Evolutionary conservation across 2,113 vertebrate genomes (phyloP), one percentile per base, ranked within the genome.

Genomic region (Vulpes lagopus): DNA sequence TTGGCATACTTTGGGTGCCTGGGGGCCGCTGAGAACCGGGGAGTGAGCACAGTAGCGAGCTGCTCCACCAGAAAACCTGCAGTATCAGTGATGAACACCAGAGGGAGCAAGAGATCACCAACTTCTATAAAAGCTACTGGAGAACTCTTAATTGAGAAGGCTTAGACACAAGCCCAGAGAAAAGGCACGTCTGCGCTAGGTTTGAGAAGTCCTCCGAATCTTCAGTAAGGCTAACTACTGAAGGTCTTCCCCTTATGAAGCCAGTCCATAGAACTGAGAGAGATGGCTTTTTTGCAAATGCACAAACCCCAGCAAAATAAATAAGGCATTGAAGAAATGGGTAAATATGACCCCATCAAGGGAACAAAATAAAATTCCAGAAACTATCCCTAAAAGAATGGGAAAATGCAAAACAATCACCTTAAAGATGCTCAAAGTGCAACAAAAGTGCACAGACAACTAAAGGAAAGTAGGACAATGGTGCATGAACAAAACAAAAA

Each of bases 401-500:
- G 35, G 78, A 89, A 4, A 95, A 69, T 38, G 80, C 25, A 83
- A 88, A 78, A 89, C 7, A 95, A 60, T 43, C 20, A 15, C 25
- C 57, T 91, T 64, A 89, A 87, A 94, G 38, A 79, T 90, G 27
- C 2, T 88, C 67, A 57, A 0, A 19, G 10, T 3, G n/a, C 59
- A 69, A 78, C 3, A 49, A 87, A 11, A 94, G 38, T 65, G 76
- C 53, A 62, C 32, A 81, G 64, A 76, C 19, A 94, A 87, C 60
- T 95, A 49, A 96, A 96, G 67, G 62, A 88, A 82, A 81, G 83
- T 84, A 69, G 38, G 59, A 59, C 87, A 91, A 88, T 55, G 15
- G 88, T 22, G 3, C 14, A n/a, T 19, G 20, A 92, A 76, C 53
- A 82, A 82, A 96, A 92, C 38, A 11, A 88, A 19, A 87, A 65